phyloP scores from a whole-genome alignment of 2,888 invertebrate species.

The Margaritifera margaritifera region DNA sequence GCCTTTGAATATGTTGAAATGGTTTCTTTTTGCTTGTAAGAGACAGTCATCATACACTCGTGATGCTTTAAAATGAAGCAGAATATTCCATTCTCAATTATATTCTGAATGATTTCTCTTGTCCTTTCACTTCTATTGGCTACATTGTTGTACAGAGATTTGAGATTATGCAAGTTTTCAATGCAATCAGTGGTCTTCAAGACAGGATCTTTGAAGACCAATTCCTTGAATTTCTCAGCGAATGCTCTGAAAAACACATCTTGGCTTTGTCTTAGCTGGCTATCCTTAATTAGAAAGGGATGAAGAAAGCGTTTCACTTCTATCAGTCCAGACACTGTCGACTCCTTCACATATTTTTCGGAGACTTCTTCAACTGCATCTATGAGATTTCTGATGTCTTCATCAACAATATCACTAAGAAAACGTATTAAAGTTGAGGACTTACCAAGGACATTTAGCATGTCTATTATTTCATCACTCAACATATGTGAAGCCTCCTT shows the following conservation, averaged over 20 bases:
- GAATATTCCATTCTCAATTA: conserved; percentile 33
- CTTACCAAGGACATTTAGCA: conserved; percentile 19
- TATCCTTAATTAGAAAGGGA: conserved; percentile 19
- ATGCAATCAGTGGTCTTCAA: conserved; percentile 37
- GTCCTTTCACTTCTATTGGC: conserved; percentile 50
- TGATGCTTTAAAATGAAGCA: conserved; percentile 16
- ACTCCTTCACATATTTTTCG: conserved; percentile 45
- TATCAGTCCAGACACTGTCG: conserved; percentile 45
- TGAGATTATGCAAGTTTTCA: conserved; percentile 38
- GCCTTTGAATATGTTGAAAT: conserved; percentile 10
- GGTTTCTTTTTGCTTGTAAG: conserved; percentile 28
- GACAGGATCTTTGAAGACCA: conserved; percentile 15
- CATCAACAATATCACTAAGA: conserved; percentile 32
- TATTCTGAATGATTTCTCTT: conserved; percentile 37
- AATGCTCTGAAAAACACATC: conserved; percentile 3
- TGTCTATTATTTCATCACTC: conserved; percentile 12
- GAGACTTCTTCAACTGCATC: conserved; percentile 54
- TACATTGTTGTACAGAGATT: conserved; percentile 43
- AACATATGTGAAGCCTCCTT: conserved; percentile 16
- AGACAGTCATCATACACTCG: conserved; percentile 17
- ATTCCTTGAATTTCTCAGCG: conserved; percentile 12
- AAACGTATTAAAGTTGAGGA: conserved; percentile 32
- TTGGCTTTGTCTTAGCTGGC: neutral
- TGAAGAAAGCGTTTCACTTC: conserved; percentile 39
- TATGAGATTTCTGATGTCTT: conserved; percentile 48